Conservation (phyloP, 2,888 invertebrate genomes). For the Tiliacea aurago region DNA sequence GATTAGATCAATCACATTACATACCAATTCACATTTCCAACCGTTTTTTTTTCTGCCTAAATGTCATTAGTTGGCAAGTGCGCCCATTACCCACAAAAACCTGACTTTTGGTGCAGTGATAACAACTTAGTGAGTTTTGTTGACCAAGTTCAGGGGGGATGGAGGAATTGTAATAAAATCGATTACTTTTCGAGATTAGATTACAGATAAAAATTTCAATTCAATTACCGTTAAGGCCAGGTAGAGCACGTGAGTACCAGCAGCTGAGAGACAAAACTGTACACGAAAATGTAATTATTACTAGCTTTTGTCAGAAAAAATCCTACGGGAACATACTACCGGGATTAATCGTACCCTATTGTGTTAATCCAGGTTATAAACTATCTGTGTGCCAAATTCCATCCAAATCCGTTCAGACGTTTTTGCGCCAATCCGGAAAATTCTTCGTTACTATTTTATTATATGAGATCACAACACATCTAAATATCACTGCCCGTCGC, state of each 20-base stretch:
- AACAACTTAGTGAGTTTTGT: constrained; percentile 20
- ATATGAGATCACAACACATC: background rate
- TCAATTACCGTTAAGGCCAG: constrained; percentile 23
- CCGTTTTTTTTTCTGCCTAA: constrained; percentile 29
- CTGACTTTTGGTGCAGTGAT: constrained; percentile 29
- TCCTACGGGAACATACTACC: background rate
- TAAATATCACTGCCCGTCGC: background rate
- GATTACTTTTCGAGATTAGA: constrained; percentile 39
- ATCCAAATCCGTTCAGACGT: background rate
- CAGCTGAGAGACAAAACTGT: constrained; percentile 3
- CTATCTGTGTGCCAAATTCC: background rate
- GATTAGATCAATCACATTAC: constrained; percentile 81
- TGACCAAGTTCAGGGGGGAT: background rate
- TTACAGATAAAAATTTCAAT: constrained; percentile 21
- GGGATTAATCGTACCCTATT: background rate
- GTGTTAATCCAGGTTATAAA: background rate
- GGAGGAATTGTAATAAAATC: constrained; percentile 16
- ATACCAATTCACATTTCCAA: constrained; percentile 51
- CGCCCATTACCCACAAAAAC: constrained; percentile 23
- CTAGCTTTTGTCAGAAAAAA: background rate
- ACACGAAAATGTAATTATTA: constrained; percentile 2
- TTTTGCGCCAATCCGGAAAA: background rate
- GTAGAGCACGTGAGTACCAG: constrained; percentile 14
- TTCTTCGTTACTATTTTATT: background rate
- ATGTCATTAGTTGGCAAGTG: constrained; percentile 32